Base-by-base conservation (phyloP, 2,888 invertebrate genomes). In the Cordylochernes scorpioides region DNA sequence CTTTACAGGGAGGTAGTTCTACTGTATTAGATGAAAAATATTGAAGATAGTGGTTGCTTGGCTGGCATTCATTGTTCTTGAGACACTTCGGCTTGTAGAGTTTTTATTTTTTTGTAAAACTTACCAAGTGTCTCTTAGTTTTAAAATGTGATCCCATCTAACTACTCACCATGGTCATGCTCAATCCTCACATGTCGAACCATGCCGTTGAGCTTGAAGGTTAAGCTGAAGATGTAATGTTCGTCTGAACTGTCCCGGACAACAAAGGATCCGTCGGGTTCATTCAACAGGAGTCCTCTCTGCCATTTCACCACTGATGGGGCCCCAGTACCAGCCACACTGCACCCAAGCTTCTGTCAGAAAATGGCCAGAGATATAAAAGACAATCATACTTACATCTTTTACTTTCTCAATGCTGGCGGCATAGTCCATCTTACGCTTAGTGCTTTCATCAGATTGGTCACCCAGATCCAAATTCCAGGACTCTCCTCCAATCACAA, bases 211-310 rank as follows among this genome's bases (percentile, higher is more conserved):
- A 84, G 59, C 55, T 82, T 82, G 57, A 84, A 84, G 16, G 82
- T 80, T 44, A 84, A 59, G 27, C 82, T 82, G 56, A 84, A 84
- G 49, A 84, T 82, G 54, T 84, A 84, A 57, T 80, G 80, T 55
- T 82, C 75, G 53, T 84, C 84, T 46, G 80, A 80, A 53, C 78
- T 80, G 50, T 84, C 84, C 39, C 84, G 65, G 9, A 84, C 82
- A 42, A 84, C 77, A 49, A 84, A 84, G 10, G 82, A 82, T 6
- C 82, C 84, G 47, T 84, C 82, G 2, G 82, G 80, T 54, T 84
- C 84, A 47, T 74, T 75, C 3, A 73, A 74, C 27, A 84, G 59
- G 39, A 84, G 71, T 55, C 77, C n/a, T 78, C 52, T 84, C 84
- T 2, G 84, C 82, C 34, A 73, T 71, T 53, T 80, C 78, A 30